A percentile compares a stretch with the other conserved stretches of the same genome.
These are phyloP conservation scores for Megathymus violae DNA, from an alignment of 1,140 invertebrate genomes.

Conservation along the genomic window DNA sequence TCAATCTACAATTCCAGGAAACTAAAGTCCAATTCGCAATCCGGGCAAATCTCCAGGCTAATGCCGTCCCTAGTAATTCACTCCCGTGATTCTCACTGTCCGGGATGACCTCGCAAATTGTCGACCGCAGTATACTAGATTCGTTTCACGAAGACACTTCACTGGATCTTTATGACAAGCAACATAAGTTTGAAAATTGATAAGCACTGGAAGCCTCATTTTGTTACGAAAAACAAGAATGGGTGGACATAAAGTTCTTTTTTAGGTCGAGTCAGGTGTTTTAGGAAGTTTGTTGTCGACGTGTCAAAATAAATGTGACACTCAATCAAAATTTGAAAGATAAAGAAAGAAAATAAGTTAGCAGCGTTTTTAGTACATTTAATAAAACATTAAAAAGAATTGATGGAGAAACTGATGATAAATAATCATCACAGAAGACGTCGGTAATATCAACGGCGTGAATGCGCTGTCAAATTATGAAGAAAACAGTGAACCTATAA, in stretches of 20 bases:
- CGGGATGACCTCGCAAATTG: constrained; percentile 40
- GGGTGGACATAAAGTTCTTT: not conserved
- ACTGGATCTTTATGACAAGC: not conserved
- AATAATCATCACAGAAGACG: no score
- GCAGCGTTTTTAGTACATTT: no score
- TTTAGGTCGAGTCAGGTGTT: constrained; percentile 7
- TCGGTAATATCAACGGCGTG: no score
- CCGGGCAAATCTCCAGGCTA: constrained; percentile 40
- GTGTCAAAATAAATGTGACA: no score
- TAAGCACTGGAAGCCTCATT: not conserved
- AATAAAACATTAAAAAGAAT: no score
- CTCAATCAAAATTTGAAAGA: no score
- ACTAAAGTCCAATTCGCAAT: constrained; percentile 36
- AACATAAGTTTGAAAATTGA: not conserved
- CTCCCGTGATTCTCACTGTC: constrained; percentile 37
- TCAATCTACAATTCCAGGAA: constrained; percentile 27
- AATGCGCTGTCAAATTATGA: no score
- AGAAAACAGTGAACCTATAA: no score
- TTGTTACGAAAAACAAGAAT: not conserved
- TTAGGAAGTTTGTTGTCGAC: no score
- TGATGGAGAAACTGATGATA: no score
- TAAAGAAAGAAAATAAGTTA: no score
- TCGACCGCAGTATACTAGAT: constrained; percentile 38
- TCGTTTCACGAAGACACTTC: constrained; percentile 5
- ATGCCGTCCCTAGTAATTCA: constrained; percentile 44